Evolutionary conservation across 2,113 vertebrate genomes (phyloP), one percentile per base, ranked within the genome.

Genomic region (Vicugna pacos): DNA sequence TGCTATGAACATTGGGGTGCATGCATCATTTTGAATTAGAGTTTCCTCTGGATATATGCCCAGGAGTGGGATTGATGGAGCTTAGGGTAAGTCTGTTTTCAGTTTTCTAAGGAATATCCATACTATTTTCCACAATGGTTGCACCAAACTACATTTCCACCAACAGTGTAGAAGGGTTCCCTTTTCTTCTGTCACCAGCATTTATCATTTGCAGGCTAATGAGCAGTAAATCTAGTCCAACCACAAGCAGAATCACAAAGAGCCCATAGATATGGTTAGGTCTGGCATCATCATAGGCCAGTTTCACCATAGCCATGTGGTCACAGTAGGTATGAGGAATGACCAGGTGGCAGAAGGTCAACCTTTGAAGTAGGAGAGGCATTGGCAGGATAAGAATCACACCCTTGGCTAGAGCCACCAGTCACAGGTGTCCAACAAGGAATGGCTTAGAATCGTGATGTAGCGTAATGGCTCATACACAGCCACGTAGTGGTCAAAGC

Each of bases 321-420:
- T 98, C 93, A 30, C 97, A 98, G 94, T 94, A 97, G 3, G 97
- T 97, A 16, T 98, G 96, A 64, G 93, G 92, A 80, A 98, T 96
- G 80, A 95, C 1, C 0, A 0, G 32, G 6, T 69, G 86, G 1
- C 97, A 98, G 91, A 95, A 98, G 10, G 95, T 93, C 77, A 98
- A 58, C 30, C 54, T 76, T 32, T 80, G 94, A 50, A 97, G 97
- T 17, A 98, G 93, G 79, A 98, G 84, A 85, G 93, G 93, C 91
- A 97, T 35, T 0, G 96, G 97, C 0, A 96, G 77, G 81, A 97
- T 60, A 28, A 98, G 96, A 56, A 96, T 70, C 65, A 97, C 72
- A 50, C 94, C 90, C 75, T 97, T 96, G 30, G 26, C 84, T 22
- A 97, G 70, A 54, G 96, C 92, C 2, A 1, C 8, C 24, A 96